Evolutionary conservation across 1,140 invertebrate species (phyloP), one percentile per base, ranked within the genome.

Genomic region (Bombus balteatus): DNA sequence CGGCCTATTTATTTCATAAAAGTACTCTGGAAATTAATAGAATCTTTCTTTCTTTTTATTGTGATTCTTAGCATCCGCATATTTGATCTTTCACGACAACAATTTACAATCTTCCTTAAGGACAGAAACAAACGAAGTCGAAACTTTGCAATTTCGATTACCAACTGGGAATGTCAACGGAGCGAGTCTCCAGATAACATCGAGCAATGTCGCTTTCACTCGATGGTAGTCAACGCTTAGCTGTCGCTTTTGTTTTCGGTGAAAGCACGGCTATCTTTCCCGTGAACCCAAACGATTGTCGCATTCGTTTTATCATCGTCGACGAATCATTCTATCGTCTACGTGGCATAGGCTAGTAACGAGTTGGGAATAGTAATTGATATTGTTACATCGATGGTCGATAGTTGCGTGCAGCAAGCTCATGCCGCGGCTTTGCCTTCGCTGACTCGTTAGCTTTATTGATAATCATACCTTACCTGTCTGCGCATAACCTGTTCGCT

Each of bases 161-260:
- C 0, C 28, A 13, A 68, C 3, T 28, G 43, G 25, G 22, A 25
- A 53, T 62, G 57, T 34, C 37, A 22, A 62, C 59, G 28, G 70
- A 73, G 34, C 37, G 18, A 72, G 28, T 81, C 5, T 34, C 28
- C 15, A 6, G 9, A 34, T 34, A 70, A 34, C n/a, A 18, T 53
- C 37, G 2, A 10, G 8, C 34, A 34, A 71, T 10, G 47, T 78
- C 22, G 37, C 82, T 79, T 84, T 71, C 75, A 84, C 82, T 68
- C 9, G 75, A 70, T 28, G 22, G 15, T 10, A 73, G 57, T 59
- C 74, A 77, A 83, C 37, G 4, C 18, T 12, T 70, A 39, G 9
- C 2, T 15, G 34, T 32, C 37, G 74, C 47, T 83, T 83, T 83
- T 76, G 59, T 83, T 34, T 18, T 41, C 37, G 65, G 65, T 83